Percentiles rank a stretch among this genome's conserved stretches.
These are phyloP conservation scores for Drosophila orena DNA, from an alignment of 1,140 invertebrate genomes.

Conservation along the genomic window DNA sequence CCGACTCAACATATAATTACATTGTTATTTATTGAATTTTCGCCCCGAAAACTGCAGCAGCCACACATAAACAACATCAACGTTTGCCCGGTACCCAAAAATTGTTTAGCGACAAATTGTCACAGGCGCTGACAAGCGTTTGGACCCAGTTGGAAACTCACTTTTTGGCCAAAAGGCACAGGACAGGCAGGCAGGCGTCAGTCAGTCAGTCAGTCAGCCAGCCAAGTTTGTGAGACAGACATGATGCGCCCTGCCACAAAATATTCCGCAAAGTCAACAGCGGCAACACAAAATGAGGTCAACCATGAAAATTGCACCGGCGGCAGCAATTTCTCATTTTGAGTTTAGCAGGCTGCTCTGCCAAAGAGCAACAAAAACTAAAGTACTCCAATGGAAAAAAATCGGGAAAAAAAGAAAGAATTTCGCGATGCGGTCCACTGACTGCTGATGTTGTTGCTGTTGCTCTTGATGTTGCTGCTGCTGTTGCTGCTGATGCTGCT, in stretches of 20 bases:
- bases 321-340: conserved; percentile 82
- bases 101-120: conserved; percentile 83
- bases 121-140: conserved; percentile 66
- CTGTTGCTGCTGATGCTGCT: conserved; percentile 9
- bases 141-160: conserved; percentile 36
- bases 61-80: conserved; percentile 60
- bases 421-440: conserved; percentile 65
- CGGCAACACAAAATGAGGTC: conserved; percentile 72
- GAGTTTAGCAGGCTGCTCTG: conserved; percentile 64
- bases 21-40: conserved; percentile 83
- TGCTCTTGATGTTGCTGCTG: conserved; percentile 29
- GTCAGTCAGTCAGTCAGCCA: background rate
- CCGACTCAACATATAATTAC: conserved; percentile 69
- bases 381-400: conserved; percentile 22
- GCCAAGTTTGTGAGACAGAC: conserved; percentile 7
- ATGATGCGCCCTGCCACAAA: conserved; percentile 65
- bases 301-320: conserved; percentile 78
- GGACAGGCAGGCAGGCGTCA: too few species aligned
- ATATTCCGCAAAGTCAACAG: conserved; percentile 78
- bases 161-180: conserved; percentile 3
- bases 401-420: conserved; percentile 43
- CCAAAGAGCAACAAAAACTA: conserved; percentile 52
- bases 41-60: conserved; percentile 32
- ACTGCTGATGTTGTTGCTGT: conserved; percentile 18
- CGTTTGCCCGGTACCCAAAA: conserved; percentile 49